Conservation (phyloP, 2,113 vertebrate genomes). For the Triplophysa tibetana region DNA sequence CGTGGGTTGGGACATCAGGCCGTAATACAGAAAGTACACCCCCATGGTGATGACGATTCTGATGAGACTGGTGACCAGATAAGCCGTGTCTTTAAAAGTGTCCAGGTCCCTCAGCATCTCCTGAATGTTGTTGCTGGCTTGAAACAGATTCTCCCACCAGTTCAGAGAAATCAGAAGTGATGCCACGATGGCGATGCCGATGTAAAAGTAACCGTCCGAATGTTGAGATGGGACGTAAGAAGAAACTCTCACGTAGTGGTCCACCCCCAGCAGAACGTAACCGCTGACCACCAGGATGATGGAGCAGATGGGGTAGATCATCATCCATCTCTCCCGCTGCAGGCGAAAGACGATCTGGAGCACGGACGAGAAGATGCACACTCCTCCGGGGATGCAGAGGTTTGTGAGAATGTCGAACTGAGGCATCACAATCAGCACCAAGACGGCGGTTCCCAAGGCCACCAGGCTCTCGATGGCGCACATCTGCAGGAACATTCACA, state of each 20-base stretch:
- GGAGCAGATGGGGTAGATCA: constrained; percentile 75
- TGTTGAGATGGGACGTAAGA: constrained; percentile 53
- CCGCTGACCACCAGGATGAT: constrained; percentile 67
- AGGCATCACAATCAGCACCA: constrained; percentile 78
- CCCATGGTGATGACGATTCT: constrained; percentile 67
- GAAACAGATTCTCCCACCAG: constrained; percentile 80
- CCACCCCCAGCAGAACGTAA: constrained; percentile 68
- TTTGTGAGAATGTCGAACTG: constrained; percentile 77
- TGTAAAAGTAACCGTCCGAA: constrained; percentile 36
- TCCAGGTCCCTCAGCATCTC: constrained; percentile 66
- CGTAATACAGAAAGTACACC: constrained; percentile 68
- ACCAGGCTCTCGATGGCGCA: constrained; percentile 71
- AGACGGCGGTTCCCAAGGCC: constrained; percentile 70
- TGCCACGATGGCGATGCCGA: constrained; percentile 69
- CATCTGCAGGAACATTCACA: constrained; percentile 59
- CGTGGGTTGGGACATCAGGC: constrained; percentile 30
- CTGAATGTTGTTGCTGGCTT: constrained; percentile 68
- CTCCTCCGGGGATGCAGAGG: constrained; percentile 76
- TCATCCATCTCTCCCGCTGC: constrained; percentile 70
- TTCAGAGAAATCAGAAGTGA: constrained; percentile 72
- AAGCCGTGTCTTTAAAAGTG: constrained; percentile 70
- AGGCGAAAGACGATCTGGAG: constrained; percentile 69
- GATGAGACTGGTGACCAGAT: constrained; percentile 71
- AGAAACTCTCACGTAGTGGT: constrained; percentile 68
- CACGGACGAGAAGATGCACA: constrained; percentile 71